A percentile compares a stretch with the other conserved stretches of the same genome.
These are phyloP conservation scores for Bellardia pandia DNA, from an alignment of 2,888 invertebrate species.

Conservation along the genomic window DNA sequence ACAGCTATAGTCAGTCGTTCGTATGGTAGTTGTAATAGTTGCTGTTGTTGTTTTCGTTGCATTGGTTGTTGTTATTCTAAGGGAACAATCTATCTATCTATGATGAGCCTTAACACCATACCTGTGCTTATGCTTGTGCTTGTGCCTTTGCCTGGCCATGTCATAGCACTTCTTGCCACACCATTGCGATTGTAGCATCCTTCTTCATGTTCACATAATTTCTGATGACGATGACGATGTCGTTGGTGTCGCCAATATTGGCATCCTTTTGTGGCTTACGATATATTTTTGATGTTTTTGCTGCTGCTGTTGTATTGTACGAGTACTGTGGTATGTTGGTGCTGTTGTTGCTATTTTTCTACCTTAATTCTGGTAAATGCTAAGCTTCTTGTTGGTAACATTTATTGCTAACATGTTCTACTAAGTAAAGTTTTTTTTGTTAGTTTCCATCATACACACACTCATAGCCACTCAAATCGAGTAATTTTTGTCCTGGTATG, in stretches of 20 bases:
- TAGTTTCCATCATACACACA: conserved; percentile 16
- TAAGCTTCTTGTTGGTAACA: conserved; percentile 56
- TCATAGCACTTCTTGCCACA: conserved; percentile 21
- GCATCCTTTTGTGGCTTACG: conserved; percentile 67
- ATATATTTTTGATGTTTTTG: conserved; percentile 38
- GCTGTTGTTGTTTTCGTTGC: neutral
- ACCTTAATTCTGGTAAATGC: conserved; percentile 52
- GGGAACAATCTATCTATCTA: conserved; percentile 44
- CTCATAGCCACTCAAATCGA: conserved; percentile 23
- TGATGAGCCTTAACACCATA: conserved; percentile 40
- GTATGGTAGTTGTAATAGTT: conserved; percentile 24
- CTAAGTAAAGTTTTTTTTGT: conserved; percentile 50
- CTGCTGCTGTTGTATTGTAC: conserved; percentile 10
- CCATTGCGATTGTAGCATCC: conserved; percentile 43
- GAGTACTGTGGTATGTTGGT: conserved; percentile 10
- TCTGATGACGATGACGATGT: conserved; percentile 45
- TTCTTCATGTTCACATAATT: conserved; percentile 60
- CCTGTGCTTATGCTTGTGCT: neutral
- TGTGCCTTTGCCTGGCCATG: neutral
- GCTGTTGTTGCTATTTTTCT: conserved; percentile 24
- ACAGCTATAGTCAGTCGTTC: conserved; percentile 38
- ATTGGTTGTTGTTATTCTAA: conserved; percentile 16
- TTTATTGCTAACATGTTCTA: conserved; percentile 57
- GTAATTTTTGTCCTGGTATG: conserved; percentile 63
- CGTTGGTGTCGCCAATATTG: conserved; percentile 68